phyloP scores from a whole-genome alignment of 2,888 invertebrate species.

The Aromia moschata region DNA sequence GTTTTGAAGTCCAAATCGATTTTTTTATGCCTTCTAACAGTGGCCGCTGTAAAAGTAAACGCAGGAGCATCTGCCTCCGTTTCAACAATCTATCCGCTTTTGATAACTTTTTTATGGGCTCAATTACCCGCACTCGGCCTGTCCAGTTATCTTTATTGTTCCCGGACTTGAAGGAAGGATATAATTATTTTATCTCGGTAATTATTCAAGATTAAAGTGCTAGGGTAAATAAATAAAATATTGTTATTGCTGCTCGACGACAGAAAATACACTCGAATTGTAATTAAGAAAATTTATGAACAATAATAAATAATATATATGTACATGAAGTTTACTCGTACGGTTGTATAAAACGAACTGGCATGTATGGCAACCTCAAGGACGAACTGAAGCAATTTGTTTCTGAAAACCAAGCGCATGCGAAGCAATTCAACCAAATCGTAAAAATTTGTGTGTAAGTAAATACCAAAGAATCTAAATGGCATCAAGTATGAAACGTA shows the following conservation, averaged over 20 bases:
- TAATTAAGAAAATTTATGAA: background rate
- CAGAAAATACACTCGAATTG: background rate
- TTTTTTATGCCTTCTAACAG: background rate
- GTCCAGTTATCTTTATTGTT: slow-evolving; percentile 20
- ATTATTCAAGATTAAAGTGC: too few relatives aligned
- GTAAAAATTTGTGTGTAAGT: too few relatives aligned
- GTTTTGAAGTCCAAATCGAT: background rate
- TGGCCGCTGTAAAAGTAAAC: background rate
- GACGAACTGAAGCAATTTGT: background rate
- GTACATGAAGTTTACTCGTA: background rate
- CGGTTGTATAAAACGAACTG: background rate
- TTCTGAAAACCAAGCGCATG: background rate
- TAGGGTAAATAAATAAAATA: background rate
- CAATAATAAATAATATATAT: background rate
- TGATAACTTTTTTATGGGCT: slow-evolving; percentile 34
- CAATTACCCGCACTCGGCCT: slow-evolving; percentile 30
- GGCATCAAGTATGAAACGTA: too few relatives aligned
- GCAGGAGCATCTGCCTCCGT: background rate
- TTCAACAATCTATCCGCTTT: background rate
- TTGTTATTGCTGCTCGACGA: background rate
- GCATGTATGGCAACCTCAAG: background rate
- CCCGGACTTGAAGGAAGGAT: too few relatives aligned
- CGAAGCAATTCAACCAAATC: too few relatives aligned
- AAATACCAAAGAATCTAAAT: too few relatives aligned
- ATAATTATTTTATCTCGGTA: too few relatives aligned